phyloP scores from a whole-genome alignment of 2,888 invertebrate genomes.

The Zaprionus obscuricornis region DNA sequence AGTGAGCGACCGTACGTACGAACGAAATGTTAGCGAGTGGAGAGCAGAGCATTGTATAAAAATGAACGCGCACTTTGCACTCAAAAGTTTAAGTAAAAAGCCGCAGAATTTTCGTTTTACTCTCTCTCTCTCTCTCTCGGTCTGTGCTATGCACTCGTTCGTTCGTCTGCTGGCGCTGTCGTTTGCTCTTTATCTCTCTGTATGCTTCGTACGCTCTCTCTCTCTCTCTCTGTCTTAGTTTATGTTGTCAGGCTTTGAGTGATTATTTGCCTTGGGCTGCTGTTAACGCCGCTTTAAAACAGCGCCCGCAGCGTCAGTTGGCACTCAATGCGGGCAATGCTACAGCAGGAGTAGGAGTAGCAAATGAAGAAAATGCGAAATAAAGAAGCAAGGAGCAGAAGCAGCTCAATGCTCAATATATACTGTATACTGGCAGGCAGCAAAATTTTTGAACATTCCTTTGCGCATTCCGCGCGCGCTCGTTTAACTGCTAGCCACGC shows the following conservation, averaged over 20 bases:
- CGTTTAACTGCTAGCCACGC: constrained; percentile 37
- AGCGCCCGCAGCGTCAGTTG: constrained; percentile 39
- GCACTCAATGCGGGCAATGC: constrained; percentile 30
- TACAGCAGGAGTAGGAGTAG: background rate
- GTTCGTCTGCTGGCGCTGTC: no score
- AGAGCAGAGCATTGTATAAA: constrained; percentile 5
- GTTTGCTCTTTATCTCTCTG: no score
- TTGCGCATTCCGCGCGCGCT: constrained; percentile 62
- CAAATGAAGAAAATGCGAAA: no score
- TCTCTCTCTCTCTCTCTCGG: background rate
- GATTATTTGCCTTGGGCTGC: constrained; percentile 51
- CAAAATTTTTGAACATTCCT: constrained; percentile 56
- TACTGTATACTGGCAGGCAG: constrained; percentile 7
- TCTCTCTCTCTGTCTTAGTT: no score
- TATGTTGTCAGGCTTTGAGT: constrained; percentile 42
- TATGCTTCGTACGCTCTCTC: background rate
- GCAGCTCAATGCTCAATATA: no score
- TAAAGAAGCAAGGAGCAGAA: background rate
- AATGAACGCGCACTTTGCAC: constrained; percentile 22
- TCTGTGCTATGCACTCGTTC: no score
- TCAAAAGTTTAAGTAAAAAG: constrained; percentile 45
- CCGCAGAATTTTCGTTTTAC: background rate
- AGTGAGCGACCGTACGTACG: constrained; percentile 8
- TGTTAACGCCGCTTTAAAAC: constrained; percentile 37
- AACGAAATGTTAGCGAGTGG: constrained; percentile 2